A percentile compares a stretch with the other conserved stretches of the same genome.
Evolutionary conservation across 2,888 invertebrate species (phyloP).

Genomic region (Agonopterix heracliana): DNA sequence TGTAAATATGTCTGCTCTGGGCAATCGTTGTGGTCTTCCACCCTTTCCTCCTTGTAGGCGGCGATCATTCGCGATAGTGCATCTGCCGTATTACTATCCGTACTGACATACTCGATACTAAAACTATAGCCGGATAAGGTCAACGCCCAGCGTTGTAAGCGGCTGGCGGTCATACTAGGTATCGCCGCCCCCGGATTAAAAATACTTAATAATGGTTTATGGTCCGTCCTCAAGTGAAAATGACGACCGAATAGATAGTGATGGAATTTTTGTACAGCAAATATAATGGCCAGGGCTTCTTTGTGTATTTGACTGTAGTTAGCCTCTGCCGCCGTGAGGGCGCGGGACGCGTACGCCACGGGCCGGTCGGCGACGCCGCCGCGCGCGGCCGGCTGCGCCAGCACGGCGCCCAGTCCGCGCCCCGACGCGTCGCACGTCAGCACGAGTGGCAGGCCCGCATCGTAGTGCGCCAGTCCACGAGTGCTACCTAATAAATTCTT

Average conservation of each 20-base stretch:
- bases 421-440: slow-evolving; percentile 10
- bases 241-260: slow-evolving; percentile 8
- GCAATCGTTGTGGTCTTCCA: neutral
- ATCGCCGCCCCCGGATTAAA: slow-evolving; percentile 8
- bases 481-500: neutral
- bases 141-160: slow-evolving; percentile 17
- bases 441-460: neutral
- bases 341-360: slow-evolving; percentile 12
- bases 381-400: slow-evolving; percentile 6
- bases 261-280: slow-evolving; percentile 6
- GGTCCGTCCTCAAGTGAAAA: slow-evolving; percentile 8
- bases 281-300: slow-evolving; percentile 15
- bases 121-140: slow-evolving; percentile 13
- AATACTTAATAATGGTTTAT: slow-evolving; percentile 6
- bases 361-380: slow-evolving; percentile 9
- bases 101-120: slow-evolving; percentile 13
- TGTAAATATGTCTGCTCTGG: slow-evolving; percentile 7
- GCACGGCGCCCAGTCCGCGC: slow-evolving; percentile 11
- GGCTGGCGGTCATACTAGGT: slow-evolving; percentile 11
- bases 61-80: slow-evolving; percentile 8
- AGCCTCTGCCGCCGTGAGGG: slow-evolving; percentile 8
- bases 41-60: neutral
- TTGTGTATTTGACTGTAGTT: slow-evolving; percentile 13
- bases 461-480: neutral
- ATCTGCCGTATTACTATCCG: slow-evolving; percentile 11